phyloP scores from a whole-genome alignment of 2,113 vertebrate genomes.

The Riparia riparia region DNA sequence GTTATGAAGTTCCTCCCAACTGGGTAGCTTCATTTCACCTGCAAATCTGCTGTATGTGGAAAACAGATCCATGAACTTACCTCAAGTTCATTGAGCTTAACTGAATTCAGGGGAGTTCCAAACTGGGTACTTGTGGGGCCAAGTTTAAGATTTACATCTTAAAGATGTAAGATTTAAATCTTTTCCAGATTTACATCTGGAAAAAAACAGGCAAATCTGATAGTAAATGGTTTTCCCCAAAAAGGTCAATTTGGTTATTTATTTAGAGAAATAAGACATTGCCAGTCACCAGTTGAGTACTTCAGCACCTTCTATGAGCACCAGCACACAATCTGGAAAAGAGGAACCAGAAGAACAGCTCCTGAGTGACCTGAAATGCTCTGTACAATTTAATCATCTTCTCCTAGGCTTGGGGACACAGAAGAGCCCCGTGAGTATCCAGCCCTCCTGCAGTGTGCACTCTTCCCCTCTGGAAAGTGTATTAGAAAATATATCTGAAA shows the following conservation, averaged over 20 bases:
- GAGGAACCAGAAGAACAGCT: neutral
- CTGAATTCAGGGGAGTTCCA: neutral
- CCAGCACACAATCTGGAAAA: neutral
- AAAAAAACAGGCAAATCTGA: neutral
- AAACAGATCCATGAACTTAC: neutral
- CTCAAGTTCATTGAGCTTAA: neutral
- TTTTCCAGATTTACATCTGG: neutral
- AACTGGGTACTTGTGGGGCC: fast-evolving
- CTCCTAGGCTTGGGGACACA: neutral
- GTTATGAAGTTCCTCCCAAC: fast-evolving
- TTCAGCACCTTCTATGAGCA: neutral
- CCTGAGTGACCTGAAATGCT: neutral
- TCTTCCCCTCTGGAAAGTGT: neutral
- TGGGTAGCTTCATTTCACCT: fast-evolving
- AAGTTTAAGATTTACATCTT: neutral
- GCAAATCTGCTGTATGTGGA: fast-evolving
- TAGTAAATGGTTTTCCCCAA: neutral
- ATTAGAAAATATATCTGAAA: neutral
- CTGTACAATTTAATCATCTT: neutral
- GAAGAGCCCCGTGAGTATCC: neutral
- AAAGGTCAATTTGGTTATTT: neutral
- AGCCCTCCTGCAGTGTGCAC: no score
- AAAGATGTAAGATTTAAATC: no score
- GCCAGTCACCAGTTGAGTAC: neutral
- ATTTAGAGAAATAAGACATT: neutral